phyloP scores from a whole-genome alignment of 2,113 vertebrate genomes.

The Ardeotis arabs region DNA sequence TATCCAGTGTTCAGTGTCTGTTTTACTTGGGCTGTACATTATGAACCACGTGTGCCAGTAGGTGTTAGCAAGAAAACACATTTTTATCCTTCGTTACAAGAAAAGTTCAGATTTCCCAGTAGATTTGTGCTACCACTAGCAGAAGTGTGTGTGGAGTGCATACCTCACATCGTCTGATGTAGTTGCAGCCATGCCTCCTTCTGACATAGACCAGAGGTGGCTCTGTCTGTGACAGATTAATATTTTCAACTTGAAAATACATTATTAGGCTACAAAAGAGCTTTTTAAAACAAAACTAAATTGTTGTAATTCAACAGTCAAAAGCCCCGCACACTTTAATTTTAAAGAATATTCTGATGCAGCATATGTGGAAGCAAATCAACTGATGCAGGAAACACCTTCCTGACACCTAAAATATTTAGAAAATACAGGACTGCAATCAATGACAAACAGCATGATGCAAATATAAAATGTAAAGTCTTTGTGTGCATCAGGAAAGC shows the following conservation, averaged over 20 bases:
- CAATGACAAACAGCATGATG: neutral
- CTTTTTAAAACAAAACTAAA: neutral
- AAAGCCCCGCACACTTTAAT: neutral
- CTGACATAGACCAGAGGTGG: neutral
- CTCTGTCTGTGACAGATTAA: neutral
- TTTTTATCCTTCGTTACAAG: neutral
- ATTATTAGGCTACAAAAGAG: neutral
- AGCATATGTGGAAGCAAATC: neutral
- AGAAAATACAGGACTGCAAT: neutral
- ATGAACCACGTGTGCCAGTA: neutral
- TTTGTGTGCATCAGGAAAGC: neutral
- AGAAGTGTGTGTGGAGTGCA: neutral
- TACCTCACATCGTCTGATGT: neutral
- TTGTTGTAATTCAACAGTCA: neutral
- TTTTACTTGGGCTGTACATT: neutral
- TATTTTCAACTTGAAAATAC: neutral
- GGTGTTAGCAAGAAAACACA: neutral
- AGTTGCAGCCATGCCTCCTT: neutral
- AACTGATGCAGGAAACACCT: neutral
- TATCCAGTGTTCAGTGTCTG: neutral
- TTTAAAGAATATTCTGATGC: neutral
- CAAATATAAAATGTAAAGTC: neutral
- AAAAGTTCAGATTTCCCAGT: neutral
- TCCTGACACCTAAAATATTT: neutral
- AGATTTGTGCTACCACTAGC: neutral